Conservation (phyloP, 1,140 invertebrate genomes). For the Hesperophylax magnus region DNA sequence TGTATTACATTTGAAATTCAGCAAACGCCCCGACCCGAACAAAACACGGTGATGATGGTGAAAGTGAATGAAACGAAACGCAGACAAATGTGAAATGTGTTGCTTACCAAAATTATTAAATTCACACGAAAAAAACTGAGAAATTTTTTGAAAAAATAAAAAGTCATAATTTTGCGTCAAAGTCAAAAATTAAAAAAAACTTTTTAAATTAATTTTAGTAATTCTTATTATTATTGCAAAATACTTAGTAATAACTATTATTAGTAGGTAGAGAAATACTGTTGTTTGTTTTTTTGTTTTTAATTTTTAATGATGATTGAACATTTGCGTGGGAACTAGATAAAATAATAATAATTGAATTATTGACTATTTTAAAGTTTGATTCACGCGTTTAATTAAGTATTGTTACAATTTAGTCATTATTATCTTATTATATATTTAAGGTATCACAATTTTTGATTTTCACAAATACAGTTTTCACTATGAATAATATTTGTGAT, state of each 20-base stretch:
- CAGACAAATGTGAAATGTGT: too few relatives aligned
- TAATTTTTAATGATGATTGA: not conserved
- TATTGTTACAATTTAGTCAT: not conserved
- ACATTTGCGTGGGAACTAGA: not conserved
- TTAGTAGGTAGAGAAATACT: not conserved
- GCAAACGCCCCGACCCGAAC: too few relatives aligned
- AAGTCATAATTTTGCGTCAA: not conserved
- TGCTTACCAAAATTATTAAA: not conserved
- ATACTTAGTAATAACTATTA: not conserved
- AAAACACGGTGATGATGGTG: too few relatives aligned
- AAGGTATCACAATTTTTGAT: not conserved
- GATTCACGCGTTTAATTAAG: not conserved
- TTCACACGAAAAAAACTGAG: not conserved
- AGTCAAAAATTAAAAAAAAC: not conserved
- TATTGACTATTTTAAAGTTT: not conserved
- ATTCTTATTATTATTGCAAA: not conserved
- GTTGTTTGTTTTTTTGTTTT: conserved; percentile 6
- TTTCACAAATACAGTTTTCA: not conserved
- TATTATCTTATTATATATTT: not conserved
- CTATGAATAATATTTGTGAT: not conserved
- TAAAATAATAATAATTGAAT: not conserved
- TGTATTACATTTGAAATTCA: too few relatives aligned
- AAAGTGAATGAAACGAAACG: too few relatives aligned
- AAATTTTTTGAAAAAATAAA: too few relatives aligned
- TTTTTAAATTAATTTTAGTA: not conserved